These are phyloP conservation scores for Formica exsecta DNA, from an alignment of 1,140 invertebrate genomes.

Conservation along the genomic window DNA sequence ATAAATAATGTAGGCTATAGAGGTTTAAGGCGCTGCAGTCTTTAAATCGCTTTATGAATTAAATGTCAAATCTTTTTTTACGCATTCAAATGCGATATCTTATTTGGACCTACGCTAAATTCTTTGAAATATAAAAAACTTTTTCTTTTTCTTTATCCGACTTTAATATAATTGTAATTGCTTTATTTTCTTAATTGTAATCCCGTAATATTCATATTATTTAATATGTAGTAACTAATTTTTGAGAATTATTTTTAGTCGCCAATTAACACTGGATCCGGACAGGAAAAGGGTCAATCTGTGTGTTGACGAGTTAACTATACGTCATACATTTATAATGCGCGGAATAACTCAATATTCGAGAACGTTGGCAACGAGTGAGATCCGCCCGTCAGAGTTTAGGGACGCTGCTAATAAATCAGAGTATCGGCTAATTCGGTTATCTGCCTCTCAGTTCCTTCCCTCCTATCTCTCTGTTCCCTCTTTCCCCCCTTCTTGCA, in stretches of 20 bases:
- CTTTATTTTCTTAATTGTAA: not conserved
- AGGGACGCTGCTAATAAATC: conserved; percentile 64
- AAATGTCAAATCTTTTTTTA: not conserved
- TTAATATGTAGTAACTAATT: not conserved
- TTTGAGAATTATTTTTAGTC: not conserved
- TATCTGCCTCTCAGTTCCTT: conserved; percentile 51
- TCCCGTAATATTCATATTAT: not conserved
- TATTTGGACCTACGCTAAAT: not conserved
- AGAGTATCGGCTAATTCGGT: conserved; percentile 68
- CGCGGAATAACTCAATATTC: conserved; percentile 61
- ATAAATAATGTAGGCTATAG: not conserved
- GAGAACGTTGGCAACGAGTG: conserved; percentile 40
- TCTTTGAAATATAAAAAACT: not conserved
- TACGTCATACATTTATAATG: conserved; percentile 64
- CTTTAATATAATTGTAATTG: not conserved
- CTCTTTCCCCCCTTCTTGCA: not conserved
- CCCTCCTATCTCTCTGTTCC: not conserved
- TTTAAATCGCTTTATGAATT: not conserved
- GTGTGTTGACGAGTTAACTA: conserved; percentile 37
- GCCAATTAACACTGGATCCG: not conserved
- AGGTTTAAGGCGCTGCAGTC: not conserved
- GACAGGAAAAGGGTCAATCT: not conserved
- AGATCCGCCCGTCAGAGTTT: conserved; percentile 40
- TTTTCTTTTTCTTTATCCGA: not conserved
- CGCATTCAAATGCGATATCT: not conserved